phyloP scores from a whole-genome alignment of 2,888 invertebrate species.

The Ormyrus pomaceus region DNA sequence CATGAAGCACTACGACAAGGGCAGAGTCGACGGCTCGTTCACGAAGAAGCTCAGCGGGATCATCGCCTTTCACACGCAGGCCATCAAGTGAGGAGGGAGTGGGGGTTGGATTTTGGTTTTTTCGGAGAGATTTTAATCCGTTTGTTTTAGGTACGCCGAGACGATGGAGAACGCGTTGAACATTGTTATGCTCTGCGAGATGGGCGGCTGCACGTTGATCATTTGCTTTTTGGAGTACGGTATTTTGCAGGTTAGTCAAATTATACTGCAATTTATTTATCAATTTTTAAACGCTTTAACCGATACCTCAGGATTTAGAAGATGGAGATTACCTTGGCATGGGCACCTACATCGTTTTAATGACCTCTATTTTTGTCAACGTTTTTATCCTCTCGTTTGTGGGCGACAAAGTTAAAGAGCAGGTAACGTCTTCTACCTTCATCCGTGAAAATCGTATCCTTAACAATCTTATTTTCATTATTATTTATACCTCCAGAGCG shows the following conservation, averaged over 20 bases:
- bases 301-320: slow-evolving; percentile 65
- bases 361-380: slow-evolving; percentile 67
- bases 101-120: not conserved
- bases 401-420: slow-evolving; percentile 66
- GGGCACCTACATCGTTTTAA: slow-evolving; percentile 64
- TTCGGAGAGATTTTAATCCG: not conserved
- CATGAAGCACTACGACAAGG: slow-evolving; percentile 6
- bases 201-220: slow-evolving; percentile 67
- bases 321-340: slow-evolving; percentile 63
- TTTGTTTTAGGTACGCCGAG: slow-evolving; percentile 63
- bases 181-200: slow-evolving; percentile 66
- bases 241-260: slow-evolving; percentile 60
- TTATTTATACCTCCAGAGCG: slow-evolving; percentile 56
- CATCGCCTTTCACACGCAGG: slow-evolving; percentile 58
- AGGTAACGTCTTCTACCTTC: slow-evolving; percentile 59
- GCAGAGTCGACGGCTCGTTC: slow-evolving; percentile 11
- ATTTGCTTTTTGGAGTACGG: slow-evolving; percentile 68
- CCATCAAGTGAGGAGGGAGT: slow-evolving; percentile 58
- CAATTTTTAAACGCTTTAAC: not conserved
- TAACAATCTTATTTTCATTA: too few species aligned
- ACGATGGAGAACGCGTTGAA: slow-evolving; percentile 67
- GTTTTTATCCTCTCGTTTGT: slow-evolving; percentile 67
- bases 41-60: slow-evolving; percentile 39
- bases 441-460: too few species aligned
- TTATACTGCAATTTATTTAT: not conserved